These are phyloP conservation scores for Oceanodroma leucorhoa DNA, from an alignment of 2,797 vertebrate genomes.

Conservation along the genomic window DNA sequence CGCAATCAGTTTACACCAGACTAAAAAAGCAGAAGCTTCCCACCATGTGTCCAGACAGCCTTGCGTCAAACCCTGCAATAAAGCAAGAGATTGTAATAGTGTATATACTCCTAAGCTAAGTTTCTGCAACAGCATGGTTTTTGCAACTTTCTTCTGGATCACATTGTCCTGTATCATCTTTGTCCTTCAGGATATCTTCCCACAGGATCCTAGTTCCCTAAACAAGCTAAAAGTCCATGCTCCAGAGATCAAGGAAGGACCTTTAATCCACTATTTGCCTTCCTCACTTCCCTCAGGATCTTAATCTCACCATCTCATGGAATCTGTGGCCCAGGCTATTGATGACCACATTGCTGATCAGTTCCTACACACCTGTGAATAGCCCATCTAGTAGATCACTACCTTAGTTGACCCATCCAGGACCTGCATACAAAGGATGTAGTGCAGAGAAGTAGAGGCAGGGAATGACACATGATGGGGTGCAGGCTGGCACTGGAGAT, in stretches of 20 bases:
- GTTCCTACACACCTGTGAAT: not conserved
- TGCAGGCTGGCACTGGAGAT: not conserved
- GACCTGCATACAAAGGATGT: not conserved
- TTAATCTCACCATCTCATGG: not conserved
- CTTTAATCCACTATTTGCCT: not conserved
- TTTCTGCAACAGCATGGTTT: not conserved
- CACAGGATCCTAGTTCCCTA: not conserved
- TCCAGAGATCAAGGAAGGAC: not conserved
- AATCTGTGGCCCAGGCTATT: not conserved
- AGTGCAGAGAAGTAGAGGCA: rapidly evolving
- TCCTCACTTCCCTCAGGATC: not conserved
- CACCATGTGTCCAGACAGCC: not conserved
- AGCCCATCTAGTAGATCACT: too few relatives aligned
- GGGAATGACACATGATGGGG: not conserved
- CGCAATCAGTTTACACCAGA: not conserved
- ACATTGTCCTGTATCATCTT: not conserved
- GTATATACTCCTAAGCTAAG: not conserved
- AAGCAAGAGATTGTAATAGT: rapidly evolving
- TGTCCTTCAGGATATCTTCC: not conserved
- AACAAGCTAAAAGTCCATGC: not conserved
- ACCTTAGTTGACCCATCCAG: not conserved
- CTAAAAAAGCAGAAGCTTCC: not conserved
- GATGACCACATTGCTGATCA: not conserved
- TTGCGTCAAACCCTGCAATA: not conserved
- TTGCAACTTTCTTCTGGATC: not conserved